A percentile compares a stretch with the other conserved stretches of the same genome.
Conservation (phyloP, 1,140 invertebrate species). For the Chrysomallon squamiferum region DNA sequence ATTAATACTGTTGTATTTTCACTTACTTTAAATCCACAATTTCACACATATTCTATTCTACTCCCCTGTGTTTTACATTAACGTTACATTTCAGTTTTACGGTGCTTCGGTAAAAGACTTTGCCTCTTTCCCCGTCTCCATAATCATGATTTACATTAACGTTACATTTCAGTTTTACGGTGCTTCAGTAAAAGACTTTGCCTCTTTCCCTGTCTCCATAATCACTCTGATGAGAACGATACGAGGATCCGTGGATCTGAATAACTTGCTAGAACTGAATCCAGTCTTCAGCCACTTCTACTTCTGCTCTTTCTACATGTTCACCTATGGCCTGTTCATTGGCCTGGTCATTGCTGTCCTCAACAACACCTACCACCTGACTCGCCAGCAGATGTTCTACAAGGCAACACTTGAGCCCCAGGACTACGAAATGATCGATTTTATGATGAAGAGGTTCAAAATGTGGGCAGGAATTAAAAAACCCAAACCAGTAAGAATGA, state of each 20-base stretch:
- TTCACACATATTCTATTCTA: too few species aligned
- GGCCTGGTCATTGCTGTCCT: slow-evolving; percentile 44
- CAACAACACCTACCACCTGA: slow-evolving; percentile 38
- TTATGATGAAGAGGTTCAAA: slow-evolving; percentile 56
- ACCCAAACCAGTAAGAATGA: slow-evolving; percentile 53
- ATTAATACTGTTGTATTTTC: too few species aligned
- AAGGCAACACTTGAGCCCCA: slow-evolving; percentile 47
- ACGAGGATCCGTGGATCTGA: slow-evolving; percentile 39
- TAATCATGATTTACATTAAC: too few species aligned
- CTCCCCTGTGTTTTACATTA: too few species aligned
- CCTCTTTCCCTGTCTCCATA: slow-evolving; percentile 40
- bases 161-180: slow-evolving; percentile 47
- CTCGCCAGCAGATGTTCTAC: slow-evolving; percentile 46
- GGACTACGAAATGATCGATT: slow-evolving; percentile 59
- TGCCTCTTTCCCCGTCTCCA: slow-evolving; percentile 36
- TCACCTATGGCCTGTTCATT: slow-evolving; percentile 45
- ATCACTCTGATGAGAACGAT: slow-evolving; percentile 38
- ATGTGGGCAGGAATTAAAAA: slow-evolving; percentile 51
- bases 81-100: slow-evolving; percentile 41
- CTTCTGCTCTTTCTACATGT: slow-evolving; percentile 46
- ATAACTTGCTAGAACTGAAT: slow-evolving; percentile 24
- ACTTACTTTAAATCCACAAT: too few species aligned
- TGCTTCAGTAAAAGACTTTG: slow-evolving; percentile 32
- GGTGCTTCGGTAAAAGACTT: slow-evolving; percentile 39
- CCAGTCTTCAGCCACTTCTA: slow-evolving; percentile 44